Base-by-base conservation (phyloP, 2,888 invertebrate species). In the Agrochola macilenta region DNA sequence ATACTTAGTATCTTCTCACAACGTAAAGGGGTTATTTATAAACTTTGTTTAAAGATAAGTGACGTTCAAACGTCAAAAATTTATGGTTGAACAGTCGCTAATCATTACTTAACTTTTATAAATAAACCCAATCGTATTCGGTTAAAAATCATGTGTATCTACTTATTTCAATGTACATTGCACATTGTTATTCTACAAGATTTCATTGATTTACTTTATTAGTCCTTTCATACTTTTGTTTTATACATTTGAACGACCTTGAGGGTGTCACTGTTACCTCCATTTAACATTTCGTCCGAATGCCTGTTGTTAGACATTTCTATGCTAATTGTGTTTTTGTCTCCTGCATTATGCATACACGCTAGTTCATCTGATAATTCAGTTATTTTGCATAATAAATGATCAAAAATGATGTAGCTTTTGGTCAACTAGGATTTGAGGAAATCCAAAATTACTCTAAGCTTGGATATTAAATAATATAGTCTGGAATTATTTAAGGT, bases 261-360 rank as follows among this genome's bases (percentile, higher is more conserved):
- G 77, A 17, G 26, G 63, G 46, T 46, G 12, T 63, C 46, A 57
- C 52, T 17, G 35, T 20, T 35, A 17, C 5, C 14, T 63, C 49
- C 57, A 79, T 14, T 23, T 46, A 64, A 60, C n/a, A 69, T 35
- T 35, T 35, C 35, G 35, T 35, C 35, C 35, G 35, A 35, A 35
- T 35, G 3, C 35, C 35, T 35, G 83, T 77, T 77, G 14, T 26
- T 30, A 35, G 35, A 35, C 35, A 66, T 83, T 70, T 70, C 39
- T 43, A 83, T 77, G 78, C 60, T 61, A 83, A 83, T 83, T 30
- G 17, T 49, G 60, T 66, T 83, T 83, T 80, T 83, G 46, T 60
- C 17, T 57, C 12, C 14, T 46, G 2, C 46, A 70, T 76, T 65
- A 82, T 60, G 52, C 39, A 79, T 69, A 30, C 60, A 65, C 77